A percentile compares a stretch with the other conserved stretches of the same genome.
Conservation (phyloP, 2,888 invertebrate species). For the Drosophila demipolita region DNA sequence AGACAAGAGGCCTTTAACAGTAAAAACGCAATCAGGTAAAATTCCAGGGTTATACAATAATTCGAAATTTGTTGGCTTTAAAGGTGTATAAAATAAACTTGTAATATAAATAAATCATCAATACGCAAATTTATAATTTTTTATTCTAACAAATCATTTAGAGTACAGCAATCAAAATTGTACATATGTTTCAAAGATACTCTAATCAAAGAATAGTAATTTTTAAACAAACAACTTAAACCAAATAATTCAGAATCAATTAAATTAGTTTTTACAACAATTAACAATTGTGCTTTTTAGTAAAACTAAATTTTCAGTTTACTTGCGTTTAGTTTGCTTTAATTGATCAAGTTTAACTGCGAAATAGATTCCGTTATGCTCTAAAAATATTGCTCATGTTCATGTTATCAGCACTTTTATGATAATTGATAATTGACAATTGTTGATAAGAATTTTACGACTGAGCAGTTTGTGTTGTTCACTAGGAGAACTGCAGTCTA, state of each 20-base stretch:
- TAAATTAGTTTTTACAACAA: too few relatives aligned
- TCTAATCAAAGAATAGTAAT: not conserved
- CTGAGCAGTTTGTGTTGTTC: not conserved
- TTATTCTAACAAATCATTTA: not conserved
- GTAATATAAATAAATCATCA: not conserved
- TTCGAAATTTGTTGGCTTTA: conserved; percentile 25
- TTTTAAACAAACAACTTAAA: not conserved
- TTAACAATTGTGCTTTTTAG: not conserved
- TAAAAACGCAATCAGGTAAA: conserved; percentile 53
- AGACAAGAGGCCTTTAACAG: not conserved
- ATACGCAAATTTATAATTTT: not conserved
- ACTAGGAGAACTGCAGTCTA: not conserved
- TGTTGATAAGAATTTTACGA: conserved; percentile 33
- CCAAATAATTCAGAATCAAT: too few relatives aligned
- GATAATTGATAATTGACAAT: conserved; percentile 37
- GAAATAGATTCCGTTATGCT: conserved; percentile 6
- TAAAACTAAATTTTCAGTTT: not conserved
- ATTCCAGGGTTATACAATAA: conserved; percentile 51
- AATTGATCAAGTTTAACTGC: not conserved
- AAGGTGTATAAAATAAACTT: not conserved
- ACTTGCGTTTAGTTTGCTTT: not conserved
- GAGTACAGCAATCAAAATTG: not conserved
- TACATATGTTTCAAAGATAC: not conserved
- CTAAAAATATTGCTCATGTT: conserved; percentile 30
- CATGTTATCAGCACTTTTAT: conserved; percentile 31